A percentile compares a stretch with the other conserved stretches of the same genome.
These are phyloP conservation scores for Siniperca obscura DNA, from an alignment of 2,797 vertebrate genomes.

Conservation along the genomic window DNA sequence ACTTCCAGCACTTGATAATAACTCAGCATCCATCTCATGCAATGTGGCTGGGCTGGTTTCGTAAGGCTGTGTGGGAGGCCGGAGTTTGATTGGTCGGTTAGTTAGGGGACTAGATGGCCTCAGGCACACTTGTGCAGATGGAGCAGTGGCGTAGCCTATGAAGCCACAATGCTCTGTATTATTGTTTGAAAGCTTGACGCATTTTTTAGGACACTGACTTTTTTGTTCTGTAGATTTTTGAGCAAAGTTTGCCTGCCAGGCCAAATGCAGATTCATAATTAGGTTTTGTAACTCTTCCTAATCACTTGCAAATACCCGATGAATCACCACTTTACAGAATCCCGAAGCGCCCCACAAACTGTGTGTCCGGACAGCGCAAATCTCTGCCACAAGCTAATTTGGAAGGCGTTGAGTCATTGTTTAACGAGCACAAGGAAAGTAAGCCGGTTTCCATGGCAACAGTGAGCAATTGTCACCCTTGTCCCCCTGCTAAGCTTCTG, in stretches of 20 bases:
- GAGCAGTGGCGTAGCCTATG: slow-evolving; percentile 30
- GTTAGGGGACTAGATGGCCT: slow-evolving; percentile 44
- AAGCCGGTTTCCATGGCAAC: slow-evolving; percentile 71
- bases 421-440: slow-evolving; percentile 54
- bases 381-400: slow-evolving; percentile 62
- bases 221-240: slow-evolving; percentile 33
- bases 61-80: slow-evolving; percentile 61
- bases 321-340: slow-evolving; percentile 40
- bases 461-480: slow-evolving; percentile 54
- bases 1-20: slow-evolving; percentile 37
- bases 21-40: slow-evolving; percentile 32
- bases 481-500: slow-evolving; percentile 45
- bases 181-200: slow-evolving; percentile 44
- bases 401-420: slow-evolving; percentile 58
- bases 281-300: slow-evolving; percentile 28
- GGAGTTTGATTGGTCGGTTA: slow-evolving; percentile 59
- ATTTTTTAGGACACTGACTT: slow-evolving; percentile 37
- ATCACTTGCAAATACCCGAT: slow-evolving; percentile 40
- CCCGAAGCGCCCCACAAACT: slow-evolving; percentile 16
- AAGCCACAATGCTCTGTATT: slow-evolving; percentile 41
- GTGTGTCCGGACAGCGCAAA: slow-evolving; percentile 40
- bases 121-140: slow-evolving; percentile 49
- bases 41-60: slow-evolving; percentile 41
- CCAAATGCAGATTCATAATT: slow-evolving; percentile 14
- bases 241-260: not conserved